Base-by-base conservation (phyloP, 2,888 invertebrate species). In the Spodoptera picta region DNA sequence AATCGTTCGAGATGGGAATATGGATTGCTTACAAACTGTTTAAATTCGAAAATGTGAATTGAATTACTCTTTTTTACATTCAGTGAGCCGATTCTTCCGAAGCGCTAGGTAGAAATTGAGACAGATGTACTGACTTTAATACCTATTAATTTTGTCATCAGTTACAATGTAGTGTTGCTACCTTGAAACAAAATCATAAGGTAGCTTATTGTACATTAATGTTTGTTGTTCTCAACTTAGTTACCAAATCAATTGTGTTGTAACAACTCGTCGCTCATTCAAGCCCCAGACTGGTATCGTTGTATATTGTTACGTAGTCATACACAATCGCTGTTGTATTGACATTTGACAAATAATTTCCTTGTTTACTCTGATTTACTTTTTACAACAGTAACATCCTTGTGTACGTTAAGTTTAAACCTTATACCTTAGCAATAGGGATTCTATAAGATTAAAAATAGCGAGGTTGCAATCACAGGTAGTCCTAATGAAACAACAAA, bases 331-430 rank as follows among this genome's bases (percentile, higher is more conserved):
- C 36, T 36, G 36, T 6, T 31, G 9, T 9, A 44, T 31, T 10
- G 3, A 62, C 54, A 58, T 48, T 49, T 45, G 31, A 45, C 31
- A 42, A 55, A 59, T 46, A 55, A 51, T 27, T 36, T 9, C 6
- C 36, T 49, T 56, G 48, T 47, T 55, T 42, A 47, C 31, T 49
- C 24, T 72, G 14, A 44, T 59, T 55, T 67, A 45, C 12, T 66
- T 59, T 46, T 49, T 46, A 53, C 12, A 48, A 12, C 10, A 44
- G 12, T 27, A n/a, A n/a, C n/a, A 62, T 36, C 7, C 9, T 7
- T 36, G 0, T 36, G 9, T 36, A 36, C 36, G 5, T 36, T 36
- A 9, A 36, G 7, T 2, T 6, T 36, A 36, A 36, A 0, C 2
- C 2, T 36, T 6, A 36, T 7, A 6, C 9, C 27, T 27, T 27